Evolutionary conservation across 2,113 vertebrate genomes (phyloP).

Genomic region (Scomber colias): DNA sequence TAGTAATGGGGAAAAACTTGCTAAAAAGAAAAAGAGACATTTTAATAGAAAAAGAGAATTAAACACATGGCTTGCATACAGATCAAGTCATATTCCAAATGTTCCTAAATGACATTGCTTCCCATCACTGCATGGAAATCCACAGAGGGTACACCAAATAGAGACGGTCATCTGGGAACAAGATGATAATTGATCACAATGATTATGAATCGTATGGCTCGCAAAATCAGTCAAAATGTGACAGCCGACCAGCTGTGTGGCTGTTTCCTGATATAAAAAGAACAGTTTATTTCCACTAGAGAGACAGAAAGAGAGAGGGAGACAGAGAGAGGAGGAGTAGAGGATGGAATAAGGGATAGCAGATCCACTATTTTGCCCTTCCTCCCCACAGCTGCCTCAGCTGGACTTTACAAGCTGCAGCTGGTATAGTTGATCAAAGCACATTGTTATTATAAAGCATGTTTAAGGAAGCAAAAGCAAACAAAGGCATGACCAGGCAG

Average conservation of each 20-base stretch:
- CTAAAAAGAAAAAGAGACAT: background rate
- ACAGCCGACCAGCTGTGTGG: conserved; percentile 75
- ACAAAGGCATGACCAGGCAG: conserved; percentile 53
- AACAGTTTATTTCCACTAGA: conserved; percentile 65
- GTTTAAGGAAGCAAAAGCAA: conserved; percentile 61
- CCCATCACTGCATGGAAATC: conserved; percentile 26
- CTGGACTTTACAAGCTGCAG: conserved; percentile 71
- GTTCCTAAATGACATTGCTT: conserved; percentile 44
- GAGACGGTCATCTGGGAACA: conserved; percentile 72
- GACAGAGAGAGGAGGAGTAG: conserved; percentile 42
- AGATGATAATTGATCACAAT: conserved; percentile 74
- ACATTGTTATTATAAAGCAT: conserved; percentile 60
- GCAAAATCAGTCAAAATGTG: conserved; percentile 67
- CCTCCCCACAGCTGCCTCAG: conserved; percentile 57
- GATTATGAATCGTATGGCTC: conserved; percentile 62
- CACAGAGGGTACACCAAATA: conserved; percentile 38
- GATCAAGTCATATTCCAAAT: conserved; percentile 25
- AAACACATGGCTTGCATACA: background rate
- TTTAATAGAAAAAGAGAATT: background rate
- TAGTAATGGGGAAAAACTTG: background rate
- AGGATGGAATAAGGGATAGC: conserved; percentile 23
- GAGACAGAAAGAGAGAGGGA: conserved; percentile 25
- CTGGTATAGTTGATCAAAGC: conserved; percentile 68
- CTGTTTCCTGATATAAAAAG: conserved; percentile 64
- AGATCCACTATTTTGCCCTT: conserved; percentile 54